Base-by-base conservation (phyloP, 2,797 vertebrate genomes). In the Myripristis murdjan region DNA sequence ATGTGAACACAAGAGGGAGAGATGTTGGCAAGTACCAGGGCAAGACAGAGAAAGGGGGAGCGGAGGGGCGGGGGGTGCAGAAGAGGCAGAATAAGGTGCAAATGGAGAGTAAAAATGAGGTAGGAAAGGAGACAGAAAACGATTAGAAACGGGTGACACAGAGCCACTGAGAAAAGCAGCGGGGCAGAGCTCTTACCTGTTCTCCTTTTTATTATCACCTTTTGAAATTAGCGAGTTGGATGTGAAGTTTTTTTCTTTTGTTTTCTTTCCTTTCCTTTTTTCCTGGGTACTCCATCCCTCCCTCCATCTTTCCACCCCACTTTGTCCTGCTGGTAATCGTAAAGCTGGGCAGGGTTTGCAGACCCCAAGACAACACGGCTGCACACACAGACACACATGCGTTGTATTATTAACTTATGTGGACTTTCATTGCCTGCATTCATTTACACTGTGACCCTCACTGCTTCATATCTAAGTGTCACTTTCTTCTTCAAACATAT, bases 161-260 rank as follows among this genome's bases (percentile, higher is more conserved):
- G 78, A 93, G 66, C 53, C 20, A 77, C 90, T 93, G 89, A 31
- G 20, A 47, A n/a, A 31, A 28, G 12, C 16, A 43, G 26, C 20
- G 6, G 9, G 24, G 11, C 14, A 84, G 2, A 47, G 83, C 92
- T 93, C 84, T 92, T 94, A 95, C 93, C 16, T 20, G 49, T 20
- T 49, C 70, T 63, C 22, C 92, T 93, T 93, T 95, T 96, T 96
- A 95, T 95, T 96, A 95, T 95, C 96, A 96, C 94, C 92, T 92
- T 96, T 94, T 96, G 94, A 96, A 96, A 96, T 96, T 95, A 97
- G 95, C 93, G 95, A 95, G 94, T 93, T 92, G 92, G 95, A 95
- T 95, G 95, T 95, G 93, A 94, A 92, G 94, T 94, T 91, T 88
- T 3, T 39, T 18, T 49, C 44, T 16, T 35, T 83, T 83, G 91